Percentiles rank a stretch among this genome's conserved stretches.
Conservation (phyloP, 2,888 invertebrate genomes). For the Andrena dorsata region DNA sequence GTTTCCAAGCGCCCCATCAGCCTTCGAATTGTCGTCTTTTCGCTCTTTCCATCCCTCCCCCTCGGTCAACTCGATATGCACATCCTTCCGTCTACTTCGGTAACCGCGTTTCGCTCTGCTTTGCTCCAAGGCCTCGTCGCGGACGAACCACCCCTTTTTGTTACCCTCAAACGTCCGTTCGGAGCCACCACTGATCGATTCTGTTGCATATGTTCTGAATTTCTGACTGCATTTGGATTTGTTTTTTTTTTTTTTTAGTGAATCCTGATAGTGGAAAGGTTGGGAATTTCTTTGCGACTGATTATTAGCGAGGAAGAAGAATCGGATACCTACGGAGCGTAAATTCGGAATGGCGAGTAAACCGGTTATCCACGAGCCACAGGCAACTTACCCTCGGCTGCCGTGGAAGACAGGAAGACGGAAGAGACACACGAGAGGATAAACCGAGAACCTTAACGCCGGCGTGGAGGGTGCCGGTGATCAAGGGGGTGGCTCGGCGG, state of each 20-base stretch:
- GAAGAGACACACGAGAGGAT: constrained; percentile 38
- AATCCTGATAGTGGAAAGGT: not conserved
- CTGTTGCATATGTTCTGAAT: constrained; percentile 25
- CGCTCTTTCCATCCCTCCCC: constrained; percentile 30
- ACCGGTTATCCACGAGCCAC: constrained; percentile 27
- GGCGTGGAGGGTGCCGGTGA: constrained; percentile 42
- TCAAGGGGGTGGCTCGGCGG: constrained; percentile 31
- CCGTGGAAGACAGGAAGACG: constrained; percentile 17
- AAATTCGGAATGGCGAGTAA: not conserved
- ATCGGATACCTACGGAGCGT: not conserved
- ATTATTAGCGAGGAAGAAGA: not conserved
- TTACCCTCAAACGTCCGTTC: constrained; percentile 44
- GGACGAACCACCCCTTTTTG: constrained; percentile 23
- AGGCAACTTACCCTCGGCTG: constrained; percentile 22
- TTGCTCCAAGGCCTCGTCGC: constrained; percentile 57
- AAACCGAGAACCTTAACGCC: constrained; percentile 37
- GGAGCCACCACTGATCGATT: constrained; percentile 45
- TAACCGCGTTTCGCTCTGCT: constrained; percentile 59
- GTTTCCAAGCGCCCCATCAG: constrained; percentile 50
- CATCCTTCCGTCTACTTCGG: constrained; percentile 40
- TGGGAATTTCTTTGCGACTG: not conserved
- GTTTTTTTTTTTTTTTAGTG: not conserved
- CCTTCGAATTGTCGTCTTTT: constrained; percentile 52
- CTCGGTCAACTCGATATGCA: constrained; percentile 22
- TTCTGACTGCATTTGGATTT: not conserved